Evolutionary conservation across 2,113 vertebrate genomes (phyloP).

Genomic region (Takifugu bimaculatus): DNA sequence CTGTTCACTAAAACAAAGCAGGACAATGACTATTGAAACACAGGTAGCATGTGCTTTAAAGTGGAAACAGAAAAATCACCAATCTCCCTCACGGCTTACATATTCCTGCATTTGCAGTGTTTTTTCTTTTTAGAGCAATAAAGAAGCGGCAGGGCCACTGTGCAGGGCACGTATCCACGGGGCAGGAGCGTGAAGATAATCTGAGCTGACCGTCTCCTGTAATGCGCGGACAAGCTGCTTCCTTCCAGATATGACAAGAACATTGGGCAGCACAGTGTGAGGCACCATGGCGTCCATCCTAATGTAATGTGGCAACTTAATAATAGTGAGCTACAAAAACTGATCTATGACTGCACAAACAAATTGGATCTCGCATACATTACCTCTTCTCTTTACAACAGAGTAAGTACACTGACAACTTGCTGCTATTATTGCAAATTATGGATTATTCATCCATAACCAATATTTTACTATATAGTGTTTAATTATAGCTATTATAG

Average conservation of each 20-base stretch:
- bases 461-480: too few species aligned
- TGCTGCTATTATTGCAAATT: too few species aligned
- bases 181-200: conserved; percentile 48
- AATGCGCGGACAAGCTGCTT: conserved; percentile 17
- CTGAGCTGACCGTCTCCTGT: conserved; percentile 41
- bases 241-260: conserved; percentile 35
- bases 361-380: not conserved
- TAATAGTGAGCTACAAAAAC: conserved; percentile 1
- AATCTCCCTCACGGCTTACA: not conserved
- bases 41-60: too few species aligned
- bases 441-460: too few species aligned
- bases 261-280: conserved; percentile 11
- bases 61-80: not conserved
- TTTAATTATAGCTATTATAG: too few species aligned
- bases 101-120: not conserved
- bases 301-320: conserved; percentile 16
- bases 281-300: not conserved
- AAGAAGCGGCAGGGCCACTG: conserved; percentile 4
- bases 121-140: conserved; percentile 16
- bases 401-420: not conserved
- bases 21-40: too few species aligned
- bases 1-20: too few species aligned
- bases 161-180: conserved; percentile 12
- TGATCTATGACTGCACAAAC: too few species aligned
- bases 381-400: not conserved